A percentile compares a stretch with the other conserved stretches of the same genome.
phyloP scores from a whole-genome alignment of 2,888 invertebrate genomes.

The Tholera decimalis region DNA sequence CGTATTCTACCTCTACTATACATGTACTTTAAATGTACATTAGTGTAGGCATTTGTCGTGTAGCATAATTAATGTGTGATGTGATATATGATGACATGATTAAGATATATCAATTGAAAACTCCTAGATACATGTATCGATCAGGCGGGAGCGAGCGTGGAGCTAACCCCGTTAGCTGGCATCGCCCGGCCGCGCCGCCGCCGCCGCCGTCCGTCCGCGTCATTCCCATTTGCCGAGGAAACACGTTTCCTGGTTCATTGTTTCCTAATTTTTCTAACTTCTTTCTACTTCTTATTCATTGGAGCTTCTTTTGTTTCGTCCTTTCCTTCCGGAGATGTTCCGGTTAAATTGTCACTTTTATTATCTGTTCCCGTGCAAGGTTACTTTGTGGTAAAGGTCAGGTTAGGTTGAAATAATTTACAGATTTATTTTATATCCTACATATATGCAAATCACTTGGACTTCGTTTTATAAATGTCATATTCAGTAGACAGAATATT shows the following conservation, averaged over 20 bases:
- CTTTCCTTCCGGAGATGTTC: slow-evolving; percentile 82
- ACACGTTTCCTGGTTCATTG: slow-evolving; percentile 87
- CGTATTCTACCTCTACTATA: not conserved
- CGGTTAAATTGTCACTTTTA: slow-evolving; percentile 86
- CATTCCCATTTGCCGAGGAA: slow-evolving; percentile 76
- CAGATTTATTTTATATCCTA: slow-evolving; percentile 53
- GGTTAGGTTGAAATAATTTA: slow-evolving; percentile 66
- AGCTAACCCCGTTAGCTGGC: slow-evolving; percentile 63
- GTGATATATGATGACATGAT: slow-evolving; percentile 29
- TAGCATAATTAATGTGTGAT: slow-evolving; percentile 10
- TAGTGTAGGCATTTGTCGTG: not conserved
- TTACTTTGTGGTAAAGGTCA: slow-evolving; percentile 62
- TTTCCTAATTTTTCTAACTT: slow-evolving; percentile 87
- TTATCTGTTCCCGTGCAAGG: slow-evolving; percentile 75
- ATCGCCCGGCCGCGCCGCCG: slow-evolving; percentile 43
- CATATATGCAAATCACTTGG: slow-evolving; percentile 2
- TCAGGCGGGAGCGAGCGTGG: slow-evolving; percentile 56
- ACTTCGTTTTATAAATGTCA: not conserved
- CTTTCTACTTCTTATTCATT: slow-evolving; percentile 75
- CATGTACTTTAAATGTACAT: not conserved
- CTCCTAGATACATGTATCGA: slow-evolving; percentile 62
- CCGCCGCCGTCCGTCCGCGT: slow-evolving; percentile 61
- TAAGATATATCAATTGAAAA: slow-evolving; percentile 56
- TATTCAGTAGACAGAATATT: slow-evolving; percentile 1
- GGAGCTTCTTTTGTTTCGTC: slow-evolving; percentile 82